These are phyloP conservation scores for Myotis planiceps DNA, from an alignment of 2,797 vertebrate species.

Conservation along the genomic window DNA sequence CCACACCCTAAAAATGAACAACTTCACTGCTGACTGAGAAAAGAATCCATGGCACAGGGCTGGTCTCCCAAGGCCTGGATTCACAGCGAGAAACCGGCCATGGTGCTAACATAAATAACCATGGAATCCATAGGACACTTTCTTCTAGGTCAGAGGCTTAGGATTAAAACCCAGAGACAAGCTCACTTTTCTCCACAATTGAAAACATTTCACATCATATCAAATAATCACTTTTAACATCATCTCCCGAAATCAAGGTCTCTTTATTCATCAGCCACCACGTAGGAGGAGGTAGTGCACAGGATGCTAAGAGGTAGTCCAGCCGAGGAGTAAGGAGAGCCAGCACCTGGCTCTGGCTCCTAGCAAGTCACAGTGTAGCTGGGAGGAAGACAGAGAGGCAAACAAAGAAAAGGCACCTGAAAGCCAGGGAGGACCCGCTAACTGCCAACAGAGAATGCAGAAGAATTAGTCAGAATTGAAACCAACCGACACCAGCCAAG, in stretches of 20 bases:
- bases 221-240: background rate
- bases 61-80: background rate
- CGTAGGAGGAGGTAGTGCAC: accelerated
- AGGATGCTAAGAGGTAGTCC: background rate
- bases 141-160: background rate
- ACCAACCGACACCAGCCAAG: background rate
- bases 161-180: conserved; percentile 11
- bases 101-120: background rate
- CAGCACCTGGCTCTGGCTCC: background rate
- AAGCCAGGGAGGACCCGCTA: background rate
- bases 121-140: background rate
- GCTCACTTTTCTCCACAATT: background rate
- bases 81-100: background rate
- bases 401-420: background rate
- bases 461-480: background rate
- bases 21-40: background rate
- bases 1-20: background rate
- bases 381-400: background rate
- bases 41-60: background rate
- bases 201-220: background rate
- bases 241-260: background rate
- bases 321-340: background rate
- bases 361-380: background rate
- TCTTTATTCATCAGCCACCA: background rate
- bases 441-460: background rate